Percentiles rank a stretch among this genome's conserved stretches.
phyloP scores from a whole-genome alignment of 2,113 vertebrate genomes.

The Grammomys surdaster region DNA sequence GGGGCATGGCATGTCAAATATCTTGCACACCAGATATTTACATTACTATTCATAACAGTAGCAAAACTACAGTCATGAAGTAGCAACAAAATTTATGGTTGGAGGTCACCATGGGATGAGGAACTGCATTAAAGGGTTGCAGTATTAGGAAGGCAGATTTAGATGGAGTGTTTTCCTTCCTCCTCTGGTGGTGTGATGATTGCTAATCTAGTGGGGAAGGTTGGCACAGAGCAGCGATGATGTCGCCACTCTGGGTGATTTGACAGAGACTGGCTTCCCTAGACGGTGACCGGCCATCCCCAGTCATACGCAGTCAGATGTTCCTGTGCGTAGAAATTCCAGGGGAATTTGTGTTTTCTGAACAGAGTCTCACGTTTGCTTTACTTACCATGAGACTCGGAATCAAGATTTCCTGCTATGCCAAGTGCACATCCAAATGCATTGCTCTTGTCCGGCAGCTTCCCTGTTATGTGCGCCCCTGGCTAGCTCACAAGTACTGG shows the following conservation, averaged over 20 bases:
- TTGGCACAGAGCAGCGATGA: not conserved
- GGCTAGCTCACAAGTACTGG: not conserved
- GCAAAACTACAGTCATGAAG: not conserved
- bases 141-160: not conserved
- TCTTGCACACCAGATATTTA: not conserved
- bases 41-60: not conserved
- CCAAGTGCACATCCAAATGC: not conserved
- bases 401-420: not conserved
- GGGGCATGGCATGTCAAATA: not conserved
- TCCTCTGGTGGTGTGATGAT: not conserved
- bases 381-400: not conserved
- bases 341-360: not conserved
- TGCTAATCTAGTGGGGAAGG: not conserved
- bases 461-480: not conserved
- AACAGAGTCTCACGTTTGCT: not conserved
- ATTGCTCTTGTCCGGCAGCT: not conserved
- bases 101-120: not conserved
- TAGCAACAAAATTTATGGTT: not conserved
- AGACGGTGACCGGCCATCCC: not conserved
- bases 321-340: conserved; percentile 2
- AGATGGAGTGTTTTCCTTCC: not conserved
- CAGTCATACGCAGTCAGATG: not conserved
- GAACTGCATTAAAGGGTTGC: not conserved
- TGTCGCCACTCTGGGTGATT: not conserved
- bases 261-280: not conserved